Percentiles rank a stretch among this genome's conserved stretches.
phyloP scores from a whole-genome alignment of 1,140 invertebrate species.

The Drosophila lacteicornis region DNA sequence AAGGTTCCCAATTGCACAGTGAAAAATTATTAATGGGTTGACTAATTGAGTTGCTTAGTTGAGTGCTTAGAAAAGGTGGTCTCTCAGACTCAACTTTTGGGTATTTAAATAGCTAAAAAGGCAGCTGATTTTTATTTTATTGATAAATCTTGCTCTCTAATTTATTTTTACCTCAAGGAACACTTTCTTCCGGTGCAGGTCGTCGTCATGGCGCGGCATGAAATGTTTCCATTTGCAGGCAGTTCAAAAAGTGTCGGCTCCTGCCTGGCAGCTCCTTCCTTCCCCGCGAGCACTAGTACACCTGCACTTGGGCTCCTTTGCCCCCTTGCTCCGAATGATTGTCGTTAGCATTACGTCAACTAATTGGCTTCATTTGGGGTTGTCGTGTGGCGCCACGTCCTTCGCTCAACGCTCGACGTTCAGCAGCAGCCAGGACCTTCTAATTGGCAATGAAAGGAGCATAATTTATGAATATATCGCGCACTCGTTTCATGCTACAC shows the following conservation, averaged over 20 bases:
- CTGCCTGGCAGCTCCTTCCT: not conserved
- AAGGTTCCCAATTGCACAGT: constrained; percentile 1
- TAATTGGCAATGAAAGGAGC: constrained; percentile 80
- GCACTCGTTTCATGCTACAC: constrained; percentile 70
- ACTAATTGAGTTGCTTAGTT: not conserved
- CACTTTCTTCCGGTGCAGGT: constrained; percentile 5
- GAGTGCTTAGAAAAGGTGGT: too few species aligned
- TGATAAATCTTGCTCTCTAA: not conserved
- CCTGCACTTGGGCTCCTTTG: constrained; percentile 12
- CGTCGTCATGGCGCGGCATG: constrained; percentile 52
- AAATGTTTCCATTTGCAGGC: constrained; percentile 77
- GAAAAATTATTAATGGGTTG: not conserved
- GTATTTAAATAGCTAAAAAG: not conserved
- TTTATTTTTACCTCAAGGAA: not conserved
- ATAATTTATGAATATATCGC: constrained; percentile 78
- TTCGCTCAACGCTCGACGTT: too few species aligned
- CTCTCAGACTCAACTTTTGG: not conserved
- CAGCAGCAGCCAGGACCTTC: constrained; percentile 59
- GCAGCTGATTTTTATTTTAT: not conserved
- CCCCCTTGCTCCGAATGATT: constrained; percentile 27
- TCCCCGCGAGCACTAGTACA: not conserved
- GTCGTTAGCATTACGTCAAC: constrained; percentile 80
- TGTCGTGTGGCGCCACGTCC: constrained; percentile 57
- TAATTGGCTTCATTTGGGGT: constrained; percentile 82
- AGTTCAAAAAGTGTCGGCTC: constrained; percentile 69